A percentile compares a stretch with the other conserved stretches of the same genome.
Conservation (phyloP, 2,797 vertebrate genomes). For the Pogonophryne albipinna region DNA sequence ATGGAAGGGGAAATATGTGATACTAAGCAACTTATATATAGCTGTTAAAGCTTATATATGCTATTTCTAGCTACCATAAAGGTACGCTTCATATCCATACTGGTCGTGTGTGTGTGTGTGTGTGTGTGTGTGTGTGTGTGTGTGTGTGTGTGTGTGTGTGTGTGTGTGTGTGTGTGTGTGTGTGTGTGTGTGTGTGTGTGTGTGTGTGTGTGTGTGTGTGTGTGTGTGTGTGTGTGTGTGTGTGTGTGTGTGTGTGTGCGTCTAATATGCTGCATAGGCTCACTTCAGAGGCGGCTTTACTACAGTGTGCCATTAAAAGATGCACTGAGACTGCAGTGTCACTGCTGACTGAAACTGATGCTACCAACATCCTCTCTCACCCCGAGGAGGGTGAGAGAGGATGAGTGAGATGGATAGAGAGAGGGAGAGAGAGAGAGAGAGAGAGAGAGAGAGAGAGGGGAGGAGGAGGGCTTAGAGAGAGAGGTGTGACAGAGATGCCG, state of each 20-base stretch:
- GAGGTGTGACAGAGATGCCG: slow-evolving; percentile 13
- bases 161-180: slow-evolving; percentile 23
- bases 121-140: slow-evolving; percentile 22
- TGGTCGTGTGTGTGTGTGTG: slow-evolving; percentile 20
- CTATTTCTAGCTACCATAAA: slow-evolving; percentile 40
- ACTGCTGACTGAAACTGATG: slow-evolving; percentile 83
- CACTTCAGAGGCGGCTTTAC: slow-evolving; percentile 55
- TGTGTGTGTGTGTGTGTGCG: slow-evolving; percentile 1
- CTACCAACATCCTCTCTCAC: slow-evolving; percentile 71
- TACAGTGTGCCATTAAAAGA: slow-evolving; percentile 72
- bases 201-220: slow-evolving; percentile 22
- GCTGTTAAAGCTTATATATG: slow-evolving; percentile 5
- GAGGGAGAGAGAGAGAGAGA: slow-evolving; percentile 20
- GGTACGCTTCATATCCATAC: not conserved
- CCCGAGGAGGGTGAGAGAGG: slow-evolving; percentile 37
- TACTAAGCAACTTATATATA: not conserved
- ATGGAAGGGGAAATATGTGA: not conserved
- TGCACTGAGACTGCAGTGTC: slow-evolving; percentile 86
- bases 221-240: not conserved
- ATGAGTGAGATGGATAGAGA: slow-evolving; percentile 30
- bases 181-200: slow-evolving; percentile 21
- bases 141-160: slow-evolving; percentile 19
- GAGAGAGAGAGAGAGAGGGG: slow-evolving; percentile 2
- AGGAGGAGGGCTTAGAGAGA: slow-evolving; percentile 22
- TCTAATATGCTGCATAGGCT: slow-evolving; percentile 32